Conservation (phyloP, 2,888 invertebrate genomes). For the Periphyllus acericola region DNA sequence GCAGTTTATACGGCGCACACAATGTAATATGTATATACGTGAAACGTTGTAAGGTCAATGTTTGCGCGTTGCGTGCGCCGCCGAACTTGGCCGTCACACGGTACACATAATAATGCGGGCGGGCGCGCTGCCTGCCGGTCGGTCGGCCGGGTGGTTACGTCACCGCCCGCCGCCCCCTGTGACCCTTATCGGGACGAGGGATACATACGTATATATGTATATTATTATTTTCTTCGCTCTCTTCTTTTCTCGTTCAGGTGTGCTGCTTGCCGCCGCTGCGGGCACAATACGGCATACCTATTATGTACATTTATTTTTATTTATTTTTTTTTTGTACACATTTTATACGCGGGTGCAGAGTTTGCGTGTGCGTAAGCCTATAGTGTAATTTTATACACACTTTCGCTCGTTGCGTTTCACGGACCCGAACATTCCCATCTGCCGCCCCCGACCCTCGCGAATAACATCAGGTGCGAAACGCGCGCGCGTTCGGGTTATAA, state of each 20-base stretch:
- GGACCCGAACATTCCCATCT: constrained; percentile 26
- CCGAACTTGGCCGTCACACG: constrained; percentile 27
- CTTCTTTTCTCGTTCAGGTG: constrained; percentile 28
- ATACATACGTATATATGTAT: neutral
- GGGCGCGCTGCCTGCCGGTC: neutral
- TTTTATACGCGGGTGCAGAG: neutral
- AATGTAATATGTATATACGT: neutral
- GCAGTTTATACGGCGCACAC: neutral
- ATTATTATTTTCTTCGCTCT: neutral
- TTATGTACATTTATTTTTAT: neutral
- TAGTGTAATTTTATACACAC: neutral
- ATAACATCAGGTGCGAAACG: constrained; percentile 57
- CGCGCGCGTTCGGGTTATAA: neutral
- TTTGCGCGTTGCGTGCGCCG: constrained; percentile 59
- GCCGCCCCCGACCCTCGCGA: constrained; percentile 11
- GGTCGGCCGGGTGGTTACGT: constrained; percentile 42
- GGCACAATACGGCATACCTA: neutral
- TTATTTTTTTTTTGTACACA: neutral
- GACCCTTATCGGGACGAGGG: constrained; percentile 14
- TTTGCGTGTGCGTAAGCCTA: neutral
- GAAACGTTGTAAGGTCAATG: constrained; percentile 44
- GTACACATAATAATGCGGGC: neutral
- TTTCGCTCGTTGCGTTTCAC: constrained; percentile 31
- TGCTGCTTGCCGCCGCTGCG: neutral
- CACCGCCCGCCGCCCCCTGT: constrained; percentile 27